Evolutionary conservation across 1,140 invertebrate genomes (phyloP), one percentile per base, ranked within the genome.

Genomic region (Drosophila repleta): DNA sequence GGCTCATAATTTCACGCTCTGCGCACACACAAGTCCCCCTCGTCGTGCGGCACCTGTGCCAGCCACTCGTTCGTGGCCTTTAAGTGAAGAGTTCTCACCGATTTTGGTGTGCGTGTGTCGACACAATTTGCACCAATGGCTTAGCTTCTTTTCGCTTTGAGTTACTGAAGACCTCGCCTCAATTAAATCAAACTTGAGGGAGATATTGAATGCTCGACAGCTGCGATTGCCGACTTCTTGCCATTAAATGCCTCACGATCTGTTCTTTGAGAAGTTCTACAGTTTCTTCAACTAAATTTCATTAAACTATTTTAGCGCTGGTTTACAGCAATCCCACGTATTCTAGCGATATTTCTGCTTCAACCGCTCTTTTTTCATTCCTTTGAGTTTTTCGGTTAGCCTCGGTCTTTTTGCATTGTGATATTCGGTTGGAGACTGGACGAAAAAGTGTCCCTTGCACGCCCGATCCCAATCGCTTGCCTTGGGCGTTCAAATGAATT

Each of bases 141-240:
- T 75, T 71, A 21, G 21, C 67, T 65, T 56, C 65, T 56, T 41
- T 63, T 58, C 56, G 62, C 68, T 76, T 72, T 68, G 53, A 67
- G 62, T 51, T 65, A 39, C 35, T 39, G 65, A 58, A 62, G 57
- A 67, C 55, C 69, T 67, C 76, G 55, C 76, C 68, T 65, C 64
- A 85, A 85, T 85, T 78, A 77, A 85, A 85, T 85, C 32, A 82
- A 87, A 81, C 74, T 75, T 85, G 74, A 85, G 82, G 81, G 82
- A 48, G 49, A 41, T 39, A 39, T 26, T 26, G 52, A 15, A 41
- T 24, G 21, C 3, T 57, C 32, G 1, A 15, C 6, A 51, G 24
- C 57, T 46, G 46, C 17, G n/a, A 11, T 35, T 58, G 2, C 48
- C 61, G 55, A 21, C 41, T 74, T 68, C 51, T 21, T 45, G 49